phyloP scores from a whole-genome alignment of 2,888 invertebrate genomes.

The Cybosia mesomella region DNA sequence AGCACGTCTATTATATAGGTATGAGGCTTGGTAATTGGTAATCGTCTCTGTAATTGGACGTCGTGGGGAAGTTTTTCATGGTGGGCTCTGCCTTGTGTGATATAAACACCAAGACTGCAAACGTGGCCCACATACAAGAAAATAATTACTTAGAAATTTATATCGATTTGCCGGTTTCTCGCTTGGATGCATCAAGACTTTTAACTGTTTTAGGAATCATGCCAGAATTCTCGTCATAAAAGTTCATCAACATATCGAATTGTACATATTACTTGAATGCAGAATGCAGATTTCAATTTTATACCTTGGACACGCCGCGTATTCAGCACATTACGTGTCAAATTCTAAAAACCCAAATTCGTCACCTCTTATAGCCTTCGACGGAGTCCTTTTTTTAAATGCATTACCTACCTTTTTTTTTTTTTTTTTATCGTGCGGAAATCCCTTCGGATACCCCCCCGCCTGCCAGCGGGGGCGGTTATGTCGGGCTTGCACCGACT shows the following conservation, averaged over 20 bases:
- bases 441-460: too few species aligned
- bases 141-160: constrained; percentile 28
- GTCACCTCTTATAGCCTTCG: constrained; percentile 5
- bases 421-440: too few species aligned
- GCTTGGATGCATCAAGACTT: constrained; percentile 21
- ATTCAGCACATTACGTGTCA: not conserved
- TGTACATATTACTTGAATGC: not conserved
- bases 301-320: not conserved
- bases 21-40: constrained; percentile 35
- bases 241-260: not conserved
- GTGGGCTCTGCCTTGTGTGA: constrained; percentile 22
- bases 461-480: too few species aligned
- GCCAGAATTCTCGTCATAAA: not conserved
- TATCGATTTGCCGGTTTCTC: constrained; percentile 36
- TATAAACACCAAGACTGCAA: constrained; percentile 26
- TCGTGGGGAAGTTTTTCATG: constrained; percentile 49
- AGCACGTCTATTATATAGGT: constrained; percentile 17
- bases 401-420: constrained; percentile 31
- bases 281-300: not conserved
- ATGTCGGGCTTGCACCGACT: too few species aligned
- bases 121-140: constrained; percentile 44
- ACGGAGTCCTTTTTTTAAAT: constrained; percentile 36
- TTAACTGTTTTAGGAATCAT: not conserved
- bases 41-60: constrained; percentile 44
- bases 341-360: not conserved